Base-by-base conservation (phyloP, 2,113 vertebrate species). In the Xerus inauris region DNA sequence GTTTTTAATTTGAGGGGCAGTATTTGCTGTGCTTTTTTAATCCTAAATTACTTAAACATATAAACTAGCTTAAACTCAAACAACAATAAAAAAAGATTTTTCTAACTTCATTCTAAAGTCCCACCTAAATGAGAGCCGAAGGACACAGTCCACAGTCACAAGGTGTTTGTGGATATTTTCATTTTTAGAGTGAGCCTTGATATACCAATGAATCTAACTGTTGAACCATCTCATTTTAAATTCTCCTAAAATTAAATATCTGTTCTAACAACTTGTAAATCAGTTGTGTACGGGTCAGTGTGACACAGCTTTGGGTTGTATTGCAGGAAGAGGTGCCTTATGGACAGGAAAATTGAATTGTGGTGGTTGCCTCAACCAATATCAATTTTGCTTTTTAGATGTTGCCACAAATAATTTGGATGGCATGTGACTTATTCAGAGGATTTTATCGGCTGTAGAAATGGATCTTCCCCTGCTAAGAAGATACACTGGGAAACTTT, bases 321-420 rank as follows among this genome's bases (percentile, higher is more conserved):
- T 95, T 95, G 88, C 30, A 72, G 42, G 16, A 97, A 79, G 94
- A 96, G 82, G 89, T 92, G 92, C 57, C 51, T 91, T 97, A 93
- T 71, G 77, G 71, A 94, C 19, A 89, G 84, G 73, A 94, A 84
- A 72, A 90, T 42, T 77, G 94, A 35, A 1, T 79, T 80, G 75
- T 94, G 85, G 75, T 87, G 0, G 79, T 97, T 95, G 77, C 64
- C 0, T 0, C 9, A 24, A 73, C 62, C 81, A 91, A 8, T 49
- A 42, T 62, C 30, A n/a, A 11, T 90, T 95, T 92, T n/a, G 11
- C 40, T 96, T 94, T 42, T 2, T 57, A 64, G 86, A 73, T 83
- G 72, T 90, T 92, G 47, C 35, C 86, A 35, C 94, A 75, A 95
- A 71, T 96, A 96, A 91, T 88, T 96, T 42, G 14, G 82, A 89